phyloP scores from a whole-genome alignment of 2,113 vertebrate species.

The Phodopus roborovskii region DNA sequence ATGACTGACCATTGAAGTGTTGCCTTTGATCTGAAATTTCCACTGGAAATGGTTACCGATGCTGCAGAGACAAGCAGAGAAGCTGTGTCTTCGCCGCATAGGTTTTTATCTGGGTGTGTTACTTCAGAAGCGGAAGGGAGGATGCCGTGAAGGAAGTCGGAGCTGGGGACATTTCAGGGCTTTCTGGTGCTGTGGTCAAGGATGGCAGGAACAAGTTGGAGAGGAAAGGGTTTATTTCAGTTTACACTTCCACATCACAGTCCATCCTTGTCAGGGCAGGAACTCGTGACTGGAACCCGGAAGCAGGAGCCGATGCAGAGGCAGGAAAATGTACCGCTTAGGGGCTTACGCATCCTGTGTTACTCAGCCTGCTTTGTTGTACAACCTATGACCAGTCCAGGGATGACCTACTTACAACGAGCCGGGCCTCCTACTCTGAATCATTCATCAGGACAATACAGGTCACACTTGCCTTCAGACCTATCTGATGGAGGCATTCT shows the following conservation, averaged over 20 bases:
- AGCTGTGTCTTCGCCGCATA: not conserved
- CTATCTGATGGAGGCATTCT: not conserved
- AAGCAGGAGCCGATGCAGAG: not conserved
- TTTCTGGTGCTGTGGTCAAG: not conserved
- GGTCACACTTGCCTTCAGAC: not conserved
- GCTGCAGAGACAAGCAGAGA: slow-evolving; percentile 15
- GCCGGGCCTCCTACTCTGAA: no score
- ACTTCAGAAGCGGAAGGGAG: not conserved
- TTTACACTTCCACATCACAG: not conserved
- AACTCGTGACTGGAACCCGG: not conserved
- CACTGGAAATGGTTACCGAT: not conserved
- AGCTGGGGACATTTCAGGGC: not conserved
- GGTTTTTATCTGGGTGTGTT: not conserved
- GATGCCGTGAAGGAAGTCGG: not conserved
- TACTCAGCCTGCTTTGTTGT: not conserved
- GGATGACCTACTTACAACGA: no score
- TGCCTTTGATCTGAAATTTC: slow-evolving; percentile 37
- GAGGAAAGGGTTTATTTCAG: not conserved
- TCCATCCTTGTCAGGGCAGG: not conserved
- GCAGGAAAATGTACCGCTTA: no score
- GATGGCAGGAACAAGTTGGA: no score
- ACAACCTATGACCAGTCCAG: not conserved
- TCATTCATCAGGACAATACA: not conserved
- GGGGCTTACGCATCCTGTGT: not conserved
- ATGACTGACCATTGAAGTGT: not conserved